phyloP scores from a whole-genome alignment of 2,888 invertebrate genomes.

The Xylocampa areola region DNA sequence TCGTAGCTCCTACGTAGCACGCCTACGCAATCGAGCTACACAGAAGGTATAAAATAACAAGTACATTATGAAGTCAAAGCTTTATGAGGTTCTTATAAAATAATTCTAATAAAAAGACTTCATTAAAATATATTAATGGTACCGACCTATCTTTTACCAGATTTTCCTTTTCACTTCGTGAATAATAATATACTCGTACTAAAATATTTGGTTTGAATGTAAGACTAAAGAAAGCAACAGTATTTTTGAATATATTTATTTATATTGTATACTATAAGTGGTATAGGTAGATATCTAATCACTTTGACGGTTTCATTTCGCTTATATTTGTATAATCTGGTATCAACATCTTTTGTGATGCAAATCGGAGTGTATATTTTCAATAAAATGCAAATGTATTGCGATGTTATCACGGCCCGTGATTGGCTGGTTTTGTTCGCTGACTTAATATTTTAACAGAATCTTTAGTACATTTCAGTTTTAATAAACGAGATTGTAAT shows the following conservation, averaged over 20 bases:
- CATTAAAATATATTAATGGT: slow-evolving; percentile 9
- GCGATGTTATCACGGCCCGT: slow-evolving; percentile 63
- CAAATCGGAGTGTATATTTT: slow-evolving; percentile 76
- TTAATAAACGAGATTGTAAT: slow-evolving; percentile 2
- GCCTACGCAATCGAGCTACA: slow-evolving; percentile 21
- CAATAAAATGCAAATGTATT: slow-evolving; percentile 82
- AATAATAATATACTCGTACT: slow-evolving; percentile 8
- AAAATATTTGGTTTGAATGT: slow-evolving; percentile 7
- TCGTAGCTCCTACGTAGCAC: slow-evolving; percentile 32
- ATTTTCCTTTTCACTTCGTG: slow-evolving; percentile 17
- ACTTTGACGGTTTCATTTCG: slow-evolving; percentile 58
- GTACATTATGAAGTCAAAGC: slow-evolving; percentile 10
- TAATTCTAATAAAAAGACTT: not conserved
- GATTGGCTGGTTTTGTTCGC: slow-evolving; percentile 53
- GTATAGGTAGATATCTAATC: slow-evolving; percentile 18
- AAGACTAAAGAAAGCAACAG: not conserved
- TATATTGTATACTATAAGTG: slow-evolving; percentile 17
- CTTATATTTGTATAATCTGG: slow-evolving; percentile 67
- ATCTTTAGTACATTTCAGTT: slow-evolving; percentile 9
- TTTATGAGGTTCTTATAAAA: slow-evolving; percentile 3
- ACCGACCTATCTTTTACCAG: slow-evolving; percentile 9
- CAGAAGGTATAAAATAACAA: not conserved
- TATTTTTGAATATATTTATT: slow-evolving; percentile 1
- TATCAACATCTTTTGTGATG: slow-evolving; percentile 80
- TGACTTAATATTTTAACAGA: slow-evolving; percentile 35